These are phyloP conservation scores for Lepidochrysops patricia DNA, from an alignment of 2,888 invertebrate genomes.

Conservation along the genomic window DNA sequence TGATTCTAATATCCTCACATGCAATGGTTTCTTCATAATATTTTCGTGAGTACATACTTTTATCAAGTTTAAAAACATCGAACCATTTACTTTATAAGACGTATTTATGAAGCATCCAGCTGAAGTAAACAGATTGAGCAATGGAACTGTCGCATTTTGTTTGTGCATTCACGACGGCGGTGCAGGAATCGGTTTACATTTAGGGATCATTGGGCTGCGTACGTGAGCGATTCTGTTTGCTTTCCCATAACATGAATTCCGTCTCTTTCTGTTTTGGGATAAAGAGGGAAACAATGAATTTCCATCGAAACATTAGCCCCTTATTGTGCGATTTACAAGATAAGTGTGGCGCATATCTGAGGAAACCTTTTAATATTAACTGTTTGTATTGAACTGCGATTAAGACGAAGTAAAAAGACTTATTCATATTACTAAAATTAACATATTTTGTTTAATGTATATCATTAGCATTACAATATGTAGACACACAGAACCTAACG, in stretches of 20 bases:
- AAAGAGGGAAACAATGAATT: neutral
- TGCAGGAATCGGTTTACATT: slow-evolving; percentile 26
- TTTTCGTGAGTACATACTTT: neutral
- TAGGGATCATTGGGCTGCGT: slow-evolving; percentile 20
- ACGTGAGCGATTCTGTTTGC: slow-evolving; percentile 19
- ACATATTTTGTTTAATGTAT: too few species aligned
- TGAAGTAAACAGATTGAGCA: neutral
- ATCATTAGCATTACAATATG: too few species aligned
- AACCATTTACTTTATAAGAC: neutral
- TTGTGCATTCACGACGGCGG: neutral
- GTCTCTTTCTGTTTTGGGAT: neutral
- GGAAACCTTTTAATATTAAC: too few species aligned
- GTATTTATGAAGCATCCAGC: neutral
- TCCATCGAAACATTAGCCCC: neutral
- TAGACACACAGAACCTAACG: too few species aligned
- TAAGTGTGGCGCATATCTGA: neutral
- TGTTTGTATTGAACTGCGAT: neutral
- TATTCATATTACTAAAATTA: too few species aligned
- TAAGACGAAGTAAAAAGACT: too few species aligned
- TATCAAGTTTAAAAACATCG: neutral
- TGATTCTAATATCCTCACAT: too few species aligned
- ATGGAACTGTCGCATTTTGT: neutral
- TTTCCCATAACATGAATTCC: neutral
- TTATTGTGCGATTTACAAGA: neutral
- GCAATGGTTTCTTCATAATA: too few species aligned